phyloP scores from a whole-genome alignment of 2,888 invertebrate genomes.

The Unio delphinus region DNA sequence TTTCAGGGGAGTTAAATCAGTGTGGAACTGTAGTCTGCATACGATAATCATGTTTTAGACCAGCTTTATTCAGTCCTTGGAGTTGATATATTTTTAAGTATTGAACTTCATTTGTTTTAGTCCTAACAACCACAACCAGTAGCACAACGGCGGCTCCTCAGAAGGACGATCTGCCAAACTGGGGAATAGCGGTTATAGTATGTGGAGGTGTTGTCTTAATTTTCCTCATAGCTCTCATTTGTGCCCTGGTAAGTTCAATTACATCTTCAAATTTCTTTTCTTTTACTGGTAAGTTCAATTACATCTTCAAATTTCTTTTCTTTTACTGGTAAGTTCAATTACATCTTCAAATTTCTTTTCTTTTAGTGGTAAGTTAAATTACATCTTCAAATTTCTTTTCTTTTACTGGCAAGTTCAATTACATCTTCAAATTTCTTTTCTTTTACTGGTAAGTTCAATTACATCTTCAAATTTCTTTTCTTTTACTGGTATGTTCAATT shows the following conservation, averaged over 20 bases:
- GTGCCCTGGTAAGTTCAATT: conserved; percentile 48
- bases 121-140: conserved; percentile 9
- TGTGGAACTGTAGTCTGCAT: too few relatives aligned
- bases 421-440: neutral
- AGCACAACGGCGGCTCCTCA: conserved; percentile 9
- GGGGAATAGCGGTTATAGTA: conserved; percentile 59
- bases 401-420: too few relatives aligned
- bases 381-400: neutral
- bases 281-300: neutral
- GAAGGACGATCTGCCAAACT: conserved; percentile 33
- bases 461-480: neutral
- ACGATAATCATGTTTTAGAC: too few relatives aligned
- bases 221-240: conserved; percentile 48
- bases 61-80: too few relatives aligned
- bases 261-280: neutral
- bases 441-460: too few relatives aligned
- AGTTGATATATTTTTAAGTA: too few relatives aligned
- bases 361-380: neutral
- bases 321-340: conserved; percentile 40
- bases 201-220: conserved; percentile 52
- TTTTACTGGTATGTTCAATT: too few relatives aligned
- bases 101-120: neutral
- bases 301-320: too few relatives aligned
- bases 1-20: too few relatives aligned
- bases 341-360: neutral